Base-by-base conservation (phyloP, 2,888 invertebrate species). In the Tetropium fuscum region DNA sequence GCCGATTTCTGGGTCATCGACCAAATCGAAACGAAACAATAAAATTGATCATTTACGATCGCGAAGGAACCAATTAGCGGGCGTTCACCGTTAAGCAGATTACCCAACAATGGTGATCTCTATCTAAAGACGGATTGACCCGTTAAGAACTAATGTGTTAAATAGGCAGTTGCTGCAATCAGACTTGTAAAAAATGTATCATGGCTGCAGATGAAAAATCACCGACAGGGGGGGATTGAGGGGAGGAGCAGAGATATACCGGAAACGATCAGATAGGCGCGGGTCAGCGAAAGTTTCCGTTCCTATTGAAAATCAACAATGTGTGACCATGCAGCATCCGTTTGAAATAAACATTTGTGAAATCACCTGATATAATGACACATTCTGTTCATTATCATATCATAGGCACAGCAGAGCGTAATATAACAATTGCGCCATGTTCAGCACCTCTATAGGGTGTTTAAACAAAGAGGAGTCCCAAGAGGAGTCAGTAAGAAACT, bases 251-350 rank as follows among this genome's bases (percentile, higher is more conserved):
- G 64, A 59, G 51, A 51, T 55, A 61, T 63, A 73, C 75, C 74
- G 80, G 80, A 81, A 80, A 78, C 74, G 73, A 78, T 76, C 74
- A 76, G 76, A 78, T 77, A 76, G 76, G 76, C 71, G 77, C 76
- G 76, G 79, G 77, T 74, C 77, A 78, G 79, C 77, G 78, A 80
- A 80, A 81, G 78, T 81, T 80, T 81, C 79, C 80, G 78, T 74
- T 78, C 74, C 80, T 78, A 81, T 82, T 81, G 78, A 81, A 78
- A 81, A 78, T 70, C 80, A 80, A 66, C 79, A 76, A 74, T 69
- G 81, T 78, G 81, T 80, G 77, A 81, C 81, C 77, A 71, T 75
- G 60, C 80, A 80, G 79, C 80, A 79, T 80, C 80, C 80, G 81
- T 71, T 78, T 58, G 58, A 57, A 61, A 60, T 63, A 63, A 68